phyloP scores from a whole-genome alignment of 2,797 vertebrate species.

The Pipistrellus kuhlii region DNA sequence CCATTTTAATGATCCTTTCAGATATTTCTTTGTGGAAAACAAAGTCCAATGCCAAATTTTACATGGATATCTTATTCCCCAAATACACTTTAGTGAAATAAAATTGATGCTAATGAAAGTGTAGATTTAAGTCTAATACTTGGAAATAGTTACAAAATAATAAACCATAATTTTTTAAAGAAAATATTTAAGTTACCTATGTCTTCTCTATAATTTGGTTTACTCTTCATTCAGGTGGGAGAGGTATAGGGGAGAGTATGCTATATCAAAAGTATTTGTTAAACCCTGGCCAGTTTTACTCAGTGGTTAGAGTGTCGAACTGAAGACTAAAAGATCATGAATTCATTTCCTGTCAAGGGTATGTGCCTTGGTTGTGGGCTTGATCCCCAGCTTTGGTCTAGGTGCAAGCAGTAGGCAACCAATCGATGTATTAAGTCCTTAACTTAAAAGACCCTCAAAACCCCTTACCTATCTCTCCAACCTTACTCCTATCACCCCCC shows the following conservation, averaged over 20 bases:
- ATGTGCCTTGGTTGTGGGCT: not conserved
- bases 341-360: not conserved
- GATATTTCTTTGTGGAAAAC: conserved; percentile 44
- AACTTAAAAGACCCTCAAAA: not conserved
- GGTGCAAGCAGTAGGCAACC: not conserved
- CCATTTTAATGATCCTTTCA: conserved; percentile 23
- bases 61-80: not conserved
- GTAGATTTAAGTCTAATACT: conserved; percentile 43
- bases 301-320: not conserved
- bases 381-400: not conserved
- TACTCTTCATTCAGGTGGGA: not conserved
- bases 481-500: not conserved
- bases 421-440: not conserved
- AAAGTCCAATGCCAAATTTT: conserved; percentile 57
- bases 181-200: conserved; percentile 49
- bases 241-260: not conserved
- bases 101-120: conserved; percentile 48
- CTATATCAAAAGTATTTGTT: conserved; percentile 32
- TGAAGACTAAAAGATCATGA: not conserved
- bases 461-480: not conserved
- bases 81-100: conserved; percentile 60
- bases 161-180: conserved; percentile 62
- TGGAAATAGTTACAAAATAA: conserved; percentile 44
- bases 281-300: not conserved
- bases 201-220: conserved; percentile 53